Percentiles rank a stretch among this genome's conserved stretches.
Evolutionary conservation across 2,113 vertebrate species (phyloP).

Genomic region (Parus major): DNA sequence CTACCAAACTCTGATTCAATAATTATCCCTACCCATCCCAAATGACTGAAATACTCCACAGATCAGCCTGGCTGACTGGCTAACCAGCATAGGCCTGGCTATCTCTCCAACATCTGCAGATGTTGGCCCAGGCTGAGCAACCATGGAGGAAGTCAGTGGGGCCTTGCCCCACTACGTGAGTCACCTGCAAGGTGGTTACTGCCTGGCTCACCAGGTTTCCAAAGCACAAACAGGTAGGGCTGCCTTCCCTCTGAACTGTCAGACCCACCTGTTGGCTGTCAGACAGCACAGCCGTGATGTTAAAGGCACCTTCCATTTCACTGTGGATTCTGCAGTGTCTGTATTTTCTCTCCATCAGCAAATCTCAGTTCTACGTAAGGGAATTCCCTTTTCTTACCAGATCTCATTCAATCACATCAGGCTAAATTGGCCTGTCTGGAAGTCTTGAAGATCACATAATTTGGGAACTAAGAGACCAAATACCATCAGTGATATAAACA

Average conservation of each 20-base stretch:
- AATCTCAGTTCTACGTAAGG: not conserved
- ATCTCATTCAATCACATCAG: not conserved
- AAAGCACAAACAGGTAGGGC: not conserved
- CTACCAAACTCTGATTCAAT: not conserved
- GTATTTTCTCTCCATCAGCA: not conserved
- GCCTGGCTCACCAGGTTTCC: not conserved
- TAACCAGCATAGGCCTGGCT: not conserved
- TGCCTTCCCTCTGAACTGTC: not conserved
- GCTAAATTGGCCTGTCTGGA: not conserved
- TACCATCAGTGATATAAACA: not conserved
- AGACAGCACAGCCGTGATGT: not conserved
- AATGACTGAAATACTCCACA: not conserved
- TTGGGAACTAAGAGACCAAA: not conserved
- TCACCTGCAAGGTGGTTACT: not conserved
- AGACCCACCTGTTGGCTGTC: not conserved
- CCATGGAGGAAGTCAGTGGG: fast-evolving
- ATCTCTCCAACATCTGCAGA: not conserved
- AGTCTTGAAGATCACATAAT: not conserved
- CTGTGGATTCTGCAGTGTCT: not conserved
- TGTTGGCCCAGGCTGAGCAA: not conserved
- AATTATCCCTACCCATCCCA: not conserved
- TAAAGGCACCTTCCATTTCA: not conserved
- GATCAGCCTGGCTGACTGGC: not conserved
- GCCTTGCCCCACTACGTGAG: fast-evolving
- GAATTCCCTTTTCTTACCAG: not conserved